A percentile compares a stretch with the other conserved stretches of the same genome.
These are phyloP conservation scores for Neoseiulus cucumeris DNA, from an alignment of 1,140 invertebrate species.

Conservation along the genomic window DNA sequence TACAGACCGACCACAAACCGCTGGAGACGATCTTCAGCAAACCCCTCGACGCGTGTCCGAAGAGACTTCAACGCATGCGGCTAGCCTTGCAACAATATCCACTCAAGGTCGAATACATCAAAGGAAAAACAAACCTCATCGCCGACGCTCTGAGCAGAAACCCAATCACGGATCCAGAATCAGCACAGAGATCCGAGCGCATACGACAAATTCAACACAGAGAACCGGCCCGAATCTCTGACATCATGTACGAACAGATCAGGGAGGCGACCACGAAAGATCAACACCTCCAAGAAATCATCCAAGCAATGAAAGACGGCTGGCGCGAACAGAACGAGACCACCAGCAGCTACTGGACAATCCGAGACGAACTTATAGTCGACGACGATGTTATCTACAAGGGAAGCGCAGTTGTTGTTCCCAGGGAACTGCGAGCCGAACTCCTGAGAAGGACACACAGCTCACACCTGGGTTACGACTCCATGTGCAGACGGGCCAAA, in stretches of 20 bases:
- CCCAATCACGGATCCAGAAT: too few species aligned
- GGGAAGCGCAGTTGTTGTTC: neutral
- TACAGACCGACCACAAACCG: too few species aligned
- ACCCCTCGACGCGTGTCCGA: too few species aligned
- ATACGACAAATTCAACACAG: too few species aligned
- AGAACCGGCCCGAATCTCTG: neutral
- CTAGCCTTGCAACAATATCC: too few species aligned
- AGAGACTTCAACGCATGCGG: too few species aligned
- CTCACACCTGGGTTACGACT: neutral
- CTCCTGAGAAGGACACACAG: neutral
- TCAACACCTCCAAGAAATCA: neutral
- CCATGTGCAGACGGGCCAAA: neutral
- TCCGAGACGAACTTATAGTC: neutral
- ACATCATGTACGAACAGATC: neutral
- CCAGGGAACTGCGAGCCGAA: neutral
- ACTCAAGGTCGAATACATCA: too few species aligned
- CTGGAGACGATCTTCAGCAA: too few species aligned
- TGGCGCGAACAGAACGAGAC: neutral
- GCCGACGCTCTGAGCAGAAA: too few species aligned
- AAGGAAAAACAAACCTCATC: too few species aligned
- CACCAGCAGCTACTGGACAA: neutral
- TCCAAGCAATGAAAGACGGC: neutral
- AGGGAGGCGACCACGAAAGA: neutral
- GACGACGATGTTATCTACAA: neutral
- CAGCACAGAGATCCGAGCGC: too few species aligned